Conservation (phyloP, 2,113 vertebrate species). For the Charina bottae region DNA sequence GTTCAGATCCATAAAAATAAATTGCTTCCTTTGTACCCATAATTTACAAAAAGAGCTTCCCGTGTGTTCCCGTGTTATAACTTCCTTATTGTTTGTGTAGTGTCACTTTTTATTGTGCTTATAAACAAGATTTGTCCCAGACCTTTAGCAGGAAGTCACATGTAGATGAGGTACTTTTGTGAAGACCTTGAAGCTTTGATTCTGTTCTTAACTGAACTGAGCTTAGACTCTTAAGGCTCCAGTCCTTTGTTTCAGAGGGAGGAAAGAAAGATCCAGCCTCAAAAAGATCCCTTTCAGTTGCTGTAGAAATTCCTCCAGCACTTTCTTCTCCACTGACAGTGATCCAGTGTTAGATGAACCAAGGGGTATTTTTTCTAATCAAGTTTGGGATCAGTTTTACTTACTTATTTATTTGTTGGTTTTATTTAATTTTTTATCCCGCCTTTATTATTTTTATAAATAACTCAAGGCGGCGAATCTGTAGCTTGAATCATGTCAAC, state of each 20-base stretch:
- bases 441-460: no score
- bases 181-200: not conserved
- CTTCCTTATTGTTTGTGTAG: not conserved
- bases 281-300: not conserved
- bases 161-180: not conserved
- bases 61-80: not conserved
- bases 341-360: not conserved
- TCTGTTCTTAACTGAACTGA: not conserved
- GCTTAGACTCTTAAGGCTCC: not conserved
- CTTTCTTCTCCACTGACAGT: not conserved
- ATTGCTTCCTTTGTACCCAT: not conserved
- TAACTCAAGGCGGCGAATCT: no score
- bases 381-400: not conserved
- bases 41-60: not conserved
- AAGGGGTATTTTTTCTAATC: not conserved
- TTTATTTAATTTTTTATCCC: no score
- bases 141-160: not conserved
- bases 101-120: not conserved
- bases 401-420: no score
- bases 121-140: not conserved
- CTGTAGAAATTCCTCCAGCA: not conserved
- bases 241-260: not conserved
- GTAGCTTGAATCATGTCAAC: no score
- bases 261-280: not conserved
- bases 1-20: not conserved